Conservation (phyloP, 2,888 invertebrate species). For the Amphipoea oculea region DNA sequence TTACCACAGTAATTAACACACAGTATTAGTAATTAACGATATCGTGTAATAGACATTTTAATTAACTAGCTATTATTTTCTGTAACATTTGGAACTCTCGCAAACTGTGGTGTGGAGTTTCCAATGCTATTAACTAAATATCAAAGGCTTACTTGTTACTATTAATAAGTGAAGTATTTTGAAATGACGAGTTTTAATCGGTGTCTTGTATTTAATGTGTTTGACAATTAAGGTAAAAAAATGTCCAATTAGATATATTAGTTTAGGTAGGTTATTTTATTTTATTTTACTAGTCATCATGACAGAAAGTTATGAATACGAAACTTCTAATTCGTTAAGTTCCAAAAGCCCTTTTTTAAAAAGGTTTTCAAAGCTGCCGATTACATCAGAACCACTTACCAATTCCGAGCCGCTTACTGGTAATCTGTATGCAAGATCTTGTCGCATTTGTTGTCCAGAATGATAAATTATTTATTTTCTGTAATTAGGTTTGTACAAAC, state of each 20-base stretch:
- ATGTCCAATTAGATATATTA: no score
- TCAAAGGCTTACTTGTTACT: slow-evolving; percentile 12
- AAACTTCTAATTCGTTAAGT: background rate
- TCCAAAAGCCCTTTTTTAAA: background rate
- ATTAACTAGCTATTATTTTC: slow-evolving; percentile 57
- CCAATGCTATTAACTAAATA: slow-evolving; percentile 48
- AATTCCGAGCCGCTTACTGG: background rate
- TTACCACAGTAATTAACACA: slow-evolving; percentile 45
- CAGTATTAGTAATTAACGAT: slow-evolving; percentile 42
- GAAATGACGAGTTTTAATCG: slow-evolving; percentile 15
- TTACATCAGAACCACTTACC: background rate
- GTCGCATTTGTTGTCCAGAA: background rate
- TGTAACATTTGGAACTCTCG: slow-evolving; percentile 52
- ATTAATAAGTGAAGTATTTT: slow-evolving; percentile 50
- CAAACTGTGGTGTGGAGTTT: slow-evolving; percentile 46
- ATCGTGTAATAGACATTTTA: slow-evolving; percentile 61
- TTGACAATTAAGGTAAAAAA: slow-evolving; percentile 12
- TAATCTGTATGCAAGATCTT: slow-evolving; percentile 6
- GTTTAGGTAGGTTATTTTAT: background rate
- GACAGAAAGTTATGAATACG: background rate
- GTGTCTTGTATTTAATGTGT: slow-evolving; percentile 35
- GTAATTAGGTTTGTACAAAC: no score
- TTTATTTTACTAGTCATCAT: slow-evolving; percentile 11
- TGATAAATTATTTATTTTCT: no score
- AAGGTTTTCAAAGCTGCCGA: background rate